Evolutionary conservation across 2,113 vertebrate genomes (phyloP).

Genomic region (Dromaius novaehollandiae): DNA sequence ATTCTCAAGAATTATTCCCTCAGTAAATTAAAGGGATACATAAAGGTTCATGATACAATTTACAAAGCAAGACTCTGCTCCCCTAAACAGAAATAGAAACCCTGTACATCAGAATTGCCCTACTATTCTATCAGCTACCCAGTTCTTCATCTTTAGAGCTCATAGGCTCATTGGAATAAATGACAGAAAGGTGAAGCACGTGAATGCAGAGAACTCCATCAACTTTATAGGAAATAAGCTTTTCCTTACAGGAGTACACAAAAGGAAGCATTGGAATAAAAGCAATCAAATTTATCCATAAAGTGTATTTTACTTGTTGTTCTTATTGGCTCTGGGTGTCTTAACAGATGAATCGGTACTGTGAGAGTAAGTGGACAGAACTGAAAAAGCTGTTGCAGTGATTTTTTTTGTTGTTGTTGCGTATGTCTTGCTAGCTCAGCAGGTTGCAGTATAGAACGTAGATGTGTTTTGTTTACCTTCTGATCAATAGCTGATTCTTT

Average conservation of each 20-base stretch:
- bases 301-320: background rate
- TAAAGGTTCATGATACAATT: background rate
- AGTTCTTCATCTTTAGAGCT: background rate
- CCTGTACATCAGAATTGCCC: background rate
- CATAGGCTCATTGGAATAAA: background rate
- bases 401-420: background rate
- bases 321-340: background rate
- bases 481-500: background rate
- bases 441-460: background rate
- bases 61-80: background rate
- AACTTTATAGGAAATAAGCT: background rate
- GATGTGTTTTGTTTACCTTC: background rate
- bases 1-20: background rate
- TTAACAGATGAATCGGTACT: background rate
- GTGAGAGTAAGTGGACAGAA: background rate
- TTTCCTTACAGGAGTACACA: background rate
- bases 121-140: background rate
- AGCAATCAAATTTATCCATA: background rate
- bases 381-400: background rate
- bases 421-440: background rate
- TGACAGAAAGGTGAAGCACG: background rate
- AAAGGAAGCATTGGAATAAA: background rate
- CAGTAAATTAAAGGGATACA: accelerated
- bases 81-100: background rate
- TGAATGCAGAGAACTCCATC: background rate